Conservation (phyloP, 2,888 invertebrate species). For the Diaperis boleti region DNA sequence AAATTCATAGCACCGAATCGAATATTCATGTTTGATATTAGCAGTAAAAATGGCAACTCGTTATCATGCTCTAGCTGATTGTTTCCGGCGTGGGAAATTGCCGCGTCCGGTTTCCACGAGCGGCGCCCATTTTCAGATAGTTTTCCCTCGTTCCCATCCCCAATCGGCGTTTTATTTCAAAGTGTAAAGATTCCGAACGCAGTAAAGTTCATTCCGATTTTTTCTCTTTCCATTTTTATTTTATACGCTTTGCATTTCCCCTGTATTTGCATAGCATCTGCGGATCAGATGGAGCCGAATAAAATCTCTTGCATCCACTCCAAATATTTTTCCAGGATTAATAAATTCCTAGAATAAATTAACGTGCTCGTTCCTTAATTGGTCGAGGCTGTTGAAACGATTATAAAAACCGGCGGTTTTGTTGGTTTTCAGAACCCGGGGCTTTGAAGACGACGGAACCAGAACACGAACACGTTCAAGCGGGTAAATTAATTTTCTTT, state of each 20-base stretch:
- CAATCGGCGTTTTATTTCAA: slow-evolving; percentile 14
- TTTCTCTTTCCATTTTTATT: neutral
- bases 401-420: neutral
- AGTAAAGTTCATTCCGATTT: neutral
- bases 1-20: slow-evolving; percentile 48
- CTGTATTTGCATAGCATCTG: slow-evolving; percentile 10
- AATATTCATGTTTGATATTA: slow-evolving; percentile 55
- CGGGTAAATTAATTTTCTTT: neutral
- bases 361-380: slow-evolving; percentile 15
- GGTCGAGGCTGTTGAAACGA: neutral
- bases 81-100: slow-evolving; percentile 59
- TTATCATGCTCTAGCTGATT: slow-evolving; percentile 55
- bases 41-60: slow-evolving; percentile 53
- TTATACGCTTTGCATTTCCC: slow-evolving; percentile 9
- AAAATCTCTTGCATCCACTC: slow-evolving; percentile 11
- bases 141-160: slow-evolving; percentile 20
- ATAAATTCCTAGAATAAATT: slow-evolving; percentile 18
- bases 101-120: slow-evolving; percentile 49
- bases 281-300: neutral
- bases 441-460: neutral
- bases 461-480: neutral
- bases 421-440: slow-evolving; percentile 1
- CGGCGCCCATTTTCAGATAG: slow-evolving; percentile 40
- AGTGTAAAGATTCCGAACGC: slow-evolving; percentile 13
- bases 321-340: slow-evolving; percentile 13